These are phyloP conservation scores for Basileuterus tristriatus DNA, from an alignment of 2,797 vertebrate genomes.

Conservation along the genomic window DNA sequence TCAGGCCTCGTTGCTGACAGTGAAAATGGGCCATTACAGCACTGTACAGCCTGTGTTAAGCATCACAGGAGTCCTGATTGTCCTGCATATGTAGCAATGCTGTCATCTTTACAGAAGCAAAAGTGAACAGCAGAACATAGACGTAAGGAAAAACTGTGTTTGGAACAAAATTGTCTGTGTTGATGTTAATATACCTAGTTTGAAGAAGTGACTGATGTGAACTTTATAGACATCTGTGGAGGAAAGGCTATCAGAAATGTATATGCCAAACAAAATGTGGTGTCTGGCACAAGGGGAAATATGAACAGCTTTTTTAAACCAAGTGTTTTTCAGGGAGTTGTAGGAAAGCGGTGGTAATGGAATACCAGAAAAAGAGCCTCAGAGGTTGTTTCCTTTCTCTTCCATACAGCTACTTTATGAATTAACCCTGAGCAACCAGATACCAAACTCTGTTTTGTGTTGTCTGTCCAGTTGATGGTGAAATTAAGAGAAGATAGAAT, in stretches of 20 bases:
- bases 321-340: background rate
- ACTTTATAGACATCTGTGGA: background rate
- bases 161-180: conserved; percentile 4
- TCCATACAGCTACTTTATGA: background rate
- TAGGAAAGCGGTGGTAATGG: accelerated
- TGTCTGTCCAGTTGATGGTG: background rate
- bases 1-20: conserved; percentile 40
- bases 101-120: conserved; percentile 27
- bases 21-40: conserved; percentile 41
- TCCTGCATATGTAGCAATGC: conserved; percentile 32
- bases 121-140: conserved; percentile 47
- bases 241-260: background rate
- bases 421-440: background rate
- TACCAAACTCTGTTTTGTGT: background rate
- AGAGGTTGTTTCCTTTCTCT: background rate
- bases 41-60: conserved; percentile 25
- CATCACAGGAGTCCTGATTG: conserved; percentile 41
- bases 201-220: conserved; percentile 7
- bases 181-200: conserved; percentile 28
- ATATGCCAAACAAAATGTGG: background rate
- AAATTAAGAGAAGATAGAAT: background rate
- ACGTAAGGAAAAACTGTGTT: background rate
- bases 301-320: background rate
- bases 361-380: background rate
- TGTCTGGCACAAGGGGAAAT: background rate